Evolutionary conservation across 92 coral and sea anemone genomes (phyloP), one percentile per base, ranked within the genome.

Genomic region (Heliopora coerulea): DNA sequence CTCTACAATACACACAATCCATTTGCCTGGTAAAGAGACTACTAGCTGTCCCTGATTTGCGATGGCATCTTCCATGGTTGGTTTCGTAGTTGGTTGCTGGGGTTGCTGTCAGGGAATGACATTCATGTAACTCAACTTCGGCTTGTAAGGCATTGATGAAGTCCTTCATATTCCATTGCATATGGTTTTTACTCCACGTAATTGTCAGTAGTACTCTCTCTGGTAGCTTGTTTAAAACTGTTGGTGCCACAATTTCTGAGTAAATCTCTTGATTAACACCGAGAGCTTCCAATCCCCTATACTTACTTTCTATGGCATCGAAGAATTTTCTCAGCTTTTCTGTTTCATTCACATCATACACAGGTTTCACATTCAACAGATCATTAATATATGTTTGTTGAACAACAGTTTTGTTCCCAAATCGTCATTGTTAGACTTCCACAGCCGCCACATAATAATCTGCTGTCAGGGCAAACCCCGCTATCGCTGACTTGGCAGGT

Each of bases 71-170:
- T 52, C 48, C 17, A 23, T 31, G 58, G 17, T 46, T 44, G 29
- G 29, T 44, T 50, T 59, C 72, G 0, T 72, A 70, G 11, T 58
- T 60, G 80, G 30, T 58, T 32, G 29, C 73, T 31, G 48, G 84
- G 29, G 17, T 49, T 61, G 21, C 62, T 26, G 58, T 54, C 83
- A 78, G 14, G 27, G 66, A 48, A 13, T 79, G 80, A 14, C 73
- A 74, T 56, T 83, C 88, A 29, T 84, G 61, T 70, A 79, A 58
- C 58, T 83, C 84, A 1, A 83, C 80, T 54, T 83, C 84, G 25
- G 31, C 62, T 31, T 54, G 26, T 37, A 83, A 33, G 33, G 54
- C 73, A 1, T 79, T 44, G 62, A 63, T 0, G 62, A 83, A 41
- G 44, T 78, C 73, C 0, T 72, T 56, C 54, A 67, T 20, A 13